A percentile compares a stretch with the other conserved stretches of the same genome.
Evolutionary conservation across 2,797 vertebrate species (phyloP).

Genomic region (Acrossocheilus wenchowensis): DNA sequence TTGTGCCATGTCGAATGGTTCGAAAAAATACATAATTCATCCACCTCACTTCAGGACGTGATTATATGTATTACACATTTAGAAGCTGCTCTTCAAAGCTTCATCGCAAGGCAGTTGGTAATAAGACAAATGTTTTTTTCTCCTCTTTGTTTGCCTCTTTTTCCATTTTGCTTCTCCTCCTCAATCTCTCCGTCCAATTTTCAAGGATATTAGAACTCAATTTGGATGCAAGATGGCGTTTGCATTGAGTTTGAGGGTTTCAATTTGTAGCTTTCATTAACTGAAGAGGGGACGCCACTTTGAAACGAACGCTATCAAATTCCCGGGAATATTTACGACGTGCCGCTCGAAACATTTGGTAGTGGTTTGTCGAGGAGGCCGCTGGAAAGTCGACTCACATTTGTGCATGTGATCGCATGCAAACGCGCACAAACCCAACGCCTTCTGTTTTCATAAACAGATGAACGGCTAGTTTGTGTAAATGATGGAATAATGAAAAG

Average conservation of each 20-base stretch:
- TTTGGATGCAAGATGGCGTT: slow-evolving; percentile 61
- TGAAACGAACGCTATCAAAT: slow-evolving; percentile 58
- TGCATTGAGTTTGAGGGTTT: slow-evolving; percentile 59
- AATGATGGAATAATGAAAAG: slow-evolving; percentile 46
- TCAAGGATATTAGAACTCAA: slow-evolving; percentile 65
- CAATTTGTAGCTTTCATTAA: slow-evolving; percentile 64
- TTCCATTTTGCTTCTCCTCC: slow-evolving; percentile 18
- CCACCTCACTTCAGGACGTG: slow-evolving; percentile 73
- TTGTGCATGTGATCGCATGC: neutral
- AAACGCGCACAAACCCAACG: slow-evolving; percentile 68
- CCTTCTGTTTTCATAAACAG: slow-evolving; percentile 81
- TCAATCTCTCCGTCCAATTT: slow-evolving; percentile 53
- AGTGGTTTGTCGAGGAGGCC: slow-evolving; percentile 73
- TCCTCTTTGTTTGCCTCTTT: slow-evolving; percentile 30
- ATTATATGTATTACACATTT: slow-evolving; percentile 71
- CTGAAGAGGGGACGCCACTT: slow-evolving; percentile 54
- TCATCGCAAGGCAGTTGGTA: slow-evolving; percentile 59
- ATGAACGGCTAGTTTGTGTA: slow-evolving; percentile 81
- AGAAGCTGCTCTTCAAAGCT: slow-evolving; percentile 71
- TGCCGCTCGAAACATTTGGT: slow-evolving; percentile 70
- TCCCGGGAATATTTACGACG: slow-evolving; percentile 53
- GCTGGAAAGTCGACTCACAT: slow-evolving; percentile 16
- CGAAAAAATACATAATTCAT: slow-evolving; percentile 82
- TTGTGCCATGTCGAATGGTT: slow-evolving; percentile 76
- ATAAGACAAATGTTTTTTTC: slow-evolving; percentile 33